Percentiles rank a stretch among this genome's conserved stretches.
Conservation (phyloP, 2,113 vertebrate genomes). For the Spea multiplicata region DNA sequence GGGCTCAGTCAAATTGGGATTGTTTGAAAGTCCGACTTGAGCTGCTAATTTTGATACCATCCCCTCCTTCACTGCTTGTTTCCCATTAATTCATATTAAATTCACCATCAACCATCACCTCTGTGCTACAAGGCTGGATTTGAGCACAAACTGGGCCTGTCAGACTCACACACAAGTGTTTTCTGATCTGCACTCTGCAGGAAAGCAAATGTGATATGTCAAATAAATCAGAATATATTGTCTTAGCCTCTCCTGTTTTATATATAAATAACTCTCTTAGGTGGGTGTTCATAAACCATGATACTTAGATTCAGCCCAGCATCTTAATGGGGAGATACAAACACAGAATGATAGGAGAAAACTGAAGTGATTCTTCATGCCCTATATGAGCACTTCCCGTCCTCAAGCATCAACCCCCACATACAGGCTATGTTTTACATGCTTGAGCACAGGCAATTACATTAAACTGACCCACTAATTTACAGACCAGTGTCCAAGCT, state of each 20-base stretch:
- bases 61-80: constrained; percentile 33
- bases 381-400: not conserved
- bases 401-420: not conserved
- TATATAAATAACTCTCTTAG: not conserved
- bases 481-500: not conserved
- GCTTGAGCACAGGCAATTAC: not conserved
- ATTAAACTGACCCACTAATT: not conserved
- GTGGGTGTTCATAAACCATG: not conserved
- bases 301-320: not conserved
- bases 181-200: constrained; percentile 37
- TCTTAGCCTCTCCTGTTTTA: constrained; percentile 3
- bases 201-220: constrained; percentile 44
- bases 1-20: constrained; percentile 42
- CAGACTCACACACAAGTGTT: constrained; percentile 35
- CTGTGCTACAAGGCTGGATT: constrained; percentile 40
- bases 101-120: constrained; percentile 47
- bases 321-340: not conserved
- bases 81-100: constrained; percentile 47
- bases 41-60: constrained; percentile 48
- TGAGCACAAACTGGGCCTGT: constrained; percentile 41
- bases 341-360: not conserved
- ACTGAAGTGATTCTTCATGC: not conserved
- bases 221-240: constrained; percentile 6
- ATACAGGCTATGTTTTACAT: not conserved
- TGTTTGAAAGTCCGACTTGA: constrained; percentile 36